Evolutionary conservation across 53 echinoderm and acorn worm genomes (phyloP), one percentile per base, ranked within the genome.

Genomic region (Patiria pectinifera): DNA sequence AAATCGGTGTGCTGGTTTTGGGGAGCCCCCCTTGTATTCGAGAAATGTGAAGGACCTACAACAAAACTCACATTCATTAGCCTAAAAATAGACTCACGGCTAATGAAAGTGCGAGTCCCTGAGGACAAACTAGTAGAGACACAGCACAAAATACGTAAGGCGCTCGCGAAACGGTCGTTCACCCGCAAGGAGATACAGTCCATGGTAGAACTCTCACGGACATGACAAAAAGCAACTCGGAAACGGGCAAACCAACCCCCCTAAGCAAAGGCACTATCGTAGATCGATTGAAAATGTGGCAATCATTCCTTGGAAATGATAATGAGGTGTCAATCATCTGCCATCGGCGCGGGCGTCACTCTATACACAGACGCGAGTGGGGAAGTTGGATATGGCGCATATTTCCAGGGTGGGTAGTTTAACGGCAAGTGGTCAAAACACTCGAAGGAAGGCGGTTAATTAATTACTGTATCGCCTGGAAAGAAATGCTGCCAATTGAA

Each of bases 401-500:
- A 25, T 44, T 69, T 69, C 12, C 86, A 86, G 71, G 86, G 71
- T 11, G 2, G 35, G 16, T 86, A 71, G 86, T 69, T 70, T 12
- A 12, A 86, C 11, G 69, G 43, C 3, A 69, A 44, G 24, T 86
- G 86, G 86, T 70, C 86, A 23, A 5, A 18, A 21, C 0, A n/a
- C 7, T 4, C 69, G 4, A 24, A 3, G 26, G 9, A 24, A 9
- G 66, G 43, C 8, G 44, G 12, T 4, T 47, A 22, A 35, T 35
- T 0, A 35, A 35, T 35, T 0, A 35, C n/a, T 86, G 71, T 18
- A 86, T 86, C 5, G 69, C 86, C 4, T 86, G 66, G 66, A 47
- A 69, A 25, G 86, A 86, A 69, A 47, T 86, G 86, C 35, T 69
- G 4, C 86, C 86, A 11, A 86, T 86, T 23, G 86, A 70, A 69